Evolutionary conservation across 2,797 vertebrate genomes (phyloP), one percentile per base, ranked within the genome.

Genomic region (Labroides dimidiatus): DNA sequence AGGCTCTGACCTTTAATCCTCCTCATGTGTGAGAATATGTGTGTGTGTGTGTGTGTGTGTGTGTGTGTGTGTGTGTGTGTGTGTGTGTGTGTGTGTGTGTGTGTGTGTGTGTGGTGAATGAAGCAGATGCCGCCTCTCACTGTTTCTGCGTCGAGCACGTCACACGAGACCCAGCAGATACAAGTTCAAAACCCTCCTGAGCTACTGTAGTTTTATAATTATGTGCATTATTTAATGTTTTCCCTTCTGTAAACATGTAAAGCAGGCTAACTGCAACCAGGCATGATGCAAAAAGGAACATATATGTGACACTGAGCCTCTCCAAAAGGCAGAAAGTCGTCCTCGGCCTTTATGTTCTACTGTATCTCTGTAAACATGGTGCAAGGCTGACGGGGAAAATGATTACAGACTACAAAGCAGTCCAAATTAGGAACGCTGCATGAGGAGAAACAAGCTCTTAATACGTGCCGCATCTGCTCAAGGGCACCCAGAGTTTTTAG

Each of bases 211-310:
- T 58, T 63, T 54, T 27, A 43, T 58, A 75, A 79, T 78, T 54
- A 72, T 80, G 74, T 79, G 64, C 69, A 76, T 82, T 75, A 77
- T 79, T 78, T 42, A 64, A 20, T 33, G 24, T 43, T 41, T 23
- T 44, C 6, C 23, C 24, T 27, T 49, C 20, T 11, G 24, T 42
- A 44, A 10, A 47, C 19, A 51, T 39, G 54, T 23, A 51, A 71
- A 80, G 52, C 44, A 60, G 64, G 72, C 58, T 27, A 23, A 56
- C 19, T 14, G 21, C 23, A 39, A 10, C 4, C 61, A 16, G 3
- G 42, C 12, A 13, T 1, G 0, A 54, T 27, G 33, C 55, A 30
- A 30, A 52, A 12, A 56, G 33, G 12, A 27, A 55, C 42, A 55
- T 11, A 19, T 2, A 21, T 41, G 6, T 6, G 6, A 27, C 24